Evolutionary conservation across 1,140 invertebrate species (phyloP).

Genomic region (Drosophila funebris): DNA sequence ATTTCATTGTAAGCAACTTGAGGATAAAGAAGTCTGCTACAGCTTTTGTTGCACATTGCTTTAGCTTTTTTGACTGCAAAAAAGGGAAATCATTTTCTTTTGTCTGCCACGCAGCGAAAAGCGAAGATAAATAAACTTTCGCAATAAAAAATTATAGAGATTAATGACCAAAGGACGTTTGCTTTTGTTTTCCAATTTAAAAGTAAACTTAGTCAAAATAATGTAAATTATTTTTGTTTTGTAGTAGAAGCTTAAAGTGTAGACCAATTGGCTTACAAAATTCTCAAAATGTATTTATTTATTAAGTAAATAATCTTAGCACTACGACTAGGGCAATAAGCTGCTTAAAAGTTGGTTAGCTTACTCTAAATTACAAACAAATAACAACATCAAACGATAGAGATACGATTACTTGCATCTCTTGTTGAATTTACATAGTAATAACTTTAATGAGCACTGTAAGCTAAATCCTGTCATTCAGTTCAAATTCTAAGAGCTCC

Average conservation of each 20-base stretch:
- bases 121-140: constrained; percentile 25
- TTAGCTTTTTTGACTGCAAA: no score
- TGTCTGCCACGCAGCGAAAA: neutral
- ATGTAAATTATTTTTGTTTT: constrained; percentile 36
- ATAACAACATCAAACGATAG: constrained; percentile 69
- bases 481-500: no score
- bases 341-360: constrained; percentile 56
- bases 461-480: neutral
- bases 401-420: neutral
- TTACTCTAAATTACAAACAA: constrained; percentile 7
- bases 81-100: neutral
- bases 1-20: no score
- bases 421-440: constrained; percentile 23
- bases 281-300: constrained; percentile 45
- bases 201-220: constrained; percentile 37
- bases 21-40: no score
- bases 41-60: no score
- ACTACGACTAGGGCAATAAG: constrained; percentile 38
- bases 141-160: constrained; percentile 69
- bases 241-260: constrained; percentile 13
- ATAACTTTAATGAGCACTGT: constrained; percentile 33
- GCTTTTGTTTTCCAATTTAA: constrained; percentile 15
- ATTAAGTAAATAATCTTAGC: constrained; percentile 41
- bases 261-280: constrained; percentile 10
- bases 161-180: constrained; percentile 53